Percentiles rank a stretch among this genome's conserved stretches.
Conservation (phyloP, 2,888 invertebrate genomes). For the Tenthredo amoena region DNA sequence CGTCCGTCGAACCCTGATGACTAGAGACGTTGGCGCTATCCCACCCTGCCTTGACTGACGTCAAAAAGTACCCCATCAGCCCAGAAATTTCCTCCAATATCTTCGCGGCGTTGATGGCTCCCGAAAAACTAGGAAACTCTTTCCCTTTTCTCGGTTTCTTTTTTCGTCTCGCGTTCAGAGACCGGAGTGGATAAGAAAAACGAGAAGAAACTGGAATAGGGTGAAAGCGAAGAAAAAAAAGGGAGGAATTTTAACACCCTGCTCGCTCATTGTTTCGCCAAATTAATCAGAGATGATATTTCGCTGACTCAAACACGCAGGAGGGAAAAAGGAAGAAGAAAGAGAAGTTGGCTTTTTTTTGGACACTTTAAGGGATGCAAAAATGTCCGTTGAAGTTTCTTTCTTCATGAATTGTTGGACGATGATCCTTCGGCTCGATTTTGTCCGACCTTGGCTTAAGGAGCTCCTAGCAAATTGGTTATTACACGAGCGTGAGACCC, state of each 20-base stretch:
- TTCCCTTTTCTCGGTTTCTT: not conserved
- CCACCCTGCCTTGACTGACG: not conserved
- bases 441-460: not conserved
- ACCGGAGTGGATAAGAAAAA: not conserved
- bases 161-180: not conserved
- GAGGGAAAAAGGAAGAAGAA: not conserved
- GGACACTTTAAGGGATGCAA: not conserved
- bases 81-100: not conserved
- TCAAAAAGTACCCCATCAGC: not conserved
- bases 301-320: not conserved
- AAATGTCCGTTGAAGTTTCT: not conserved
- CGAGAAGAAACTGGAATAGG: not conserved
- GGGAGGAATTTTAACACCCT: not conserved
- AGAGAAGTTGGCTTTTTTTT: not conserved
- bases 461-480: not conserved
- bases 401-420: not conserved
- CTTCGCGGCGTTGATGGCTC: not conserved
- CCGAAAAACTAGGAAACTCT: not conserved
- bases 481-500: not conserved
- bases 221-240: not conserved
- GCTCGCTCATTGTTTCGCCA: not conserved
- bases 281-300: slow-evolving; percentile 1
- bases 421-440: not conserved
- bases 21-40: not conserved
- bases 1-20: not conserved